Evolutionary conservation across 2,888 invertebrate species (phyloP), one percentile per base, ranked within the genome.

Genomic region (Trisateles emortualis): DNA sequence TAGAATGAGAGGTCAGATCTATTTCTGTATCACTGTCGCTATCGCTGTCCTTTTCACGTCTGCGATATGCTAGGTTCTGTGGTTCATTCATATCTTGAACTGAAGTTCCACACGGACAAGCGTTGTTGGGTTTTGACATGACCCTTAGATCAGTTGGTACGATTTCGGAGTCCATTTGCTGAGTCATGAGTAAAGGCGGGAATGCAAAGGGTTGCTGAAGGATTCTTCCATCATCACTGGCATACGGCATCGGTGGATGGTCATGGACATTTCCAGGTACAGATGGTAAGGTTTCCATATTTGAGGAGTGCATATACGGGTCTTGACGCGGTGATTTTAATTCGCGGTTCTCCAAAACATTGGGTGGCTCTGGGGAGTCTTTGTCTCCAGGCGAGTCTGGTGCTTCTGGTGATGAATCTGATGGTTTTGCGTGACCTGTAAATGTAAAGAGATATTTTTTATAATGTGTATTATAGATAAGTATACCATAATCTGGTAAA

Each of bases 21-120:
- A 93, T 93, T 76, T 93, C 93, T 0, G 93, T 79, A 52, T 93
- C 93, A 50, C 87, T 91, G 33, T 93, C 93, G 52, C 92, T 92
- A 26, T 92, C 92, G 42, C 86, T 88, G 6, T 78, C 76, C 16
- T 87, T 86, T 0, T 81, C 81, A 3, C 78, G 79, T 52, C 83
- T 72, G 59, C 85, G 82, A 52, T 88, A 92, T 0, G 90, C 90
- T 47, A 92, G 69, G 56, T 92, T 90, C 51, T 91, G 89, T 0
- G 90, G 92, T 39, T 90, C 85, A 0, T 90, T 83, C 26, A 79
- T 55, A 30, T 81, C 79, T 44, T 71, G 60, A n/a, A 59, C 56
- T 9, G 73, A 59, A 16, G 76, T 72, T 0, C 72, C 76, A 50
- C 86, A 92, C 0, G 90, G 86, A 58, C 90, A 93, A 1, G 79